phyloP scores from a whole-genome alignment of 2,113 vertebrate genomes.

The Agelaius tricolor region DNA sequence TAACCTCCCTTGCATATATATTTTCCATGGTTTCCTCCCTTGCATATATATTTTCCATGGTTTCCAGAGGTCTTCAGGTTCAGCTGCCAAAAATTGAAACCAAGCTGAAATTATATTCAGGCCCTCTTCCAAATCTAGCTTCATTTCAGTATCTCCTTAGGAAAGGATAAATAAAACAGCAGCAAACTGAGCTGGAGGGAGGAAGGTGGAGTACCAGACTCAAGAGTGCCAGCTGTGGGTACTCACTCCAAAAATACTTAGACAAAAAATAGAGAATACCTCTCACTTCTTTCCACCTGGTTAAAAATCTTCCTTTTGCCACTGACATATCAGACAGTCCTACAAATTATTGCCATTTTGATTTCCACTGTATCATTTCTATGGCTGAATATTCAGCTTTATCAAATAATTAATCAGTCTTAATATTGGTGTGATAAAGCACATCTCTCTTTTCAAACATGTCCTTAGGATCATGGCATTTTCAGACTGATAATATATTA shows the following conservation, averaged over 20 bases:
- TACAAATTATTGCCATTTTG: neutral
- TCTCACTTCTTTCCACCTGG: neutral
- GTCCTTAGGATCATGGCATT: neutral
- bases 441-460: neutral
- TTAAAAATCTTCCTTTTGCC: neutral
- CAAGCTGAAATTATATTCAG: neutral
- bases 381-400: neutral
- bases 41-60: neutral
- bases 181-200: neutral
- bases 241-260: neutral
- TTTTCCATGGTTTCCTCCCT: neutral
- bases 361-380: neutral
- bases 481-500: neutral
- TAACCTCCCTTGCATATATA: neutral
- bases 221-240: neutral
- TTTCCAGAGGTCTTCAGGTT: neutral
- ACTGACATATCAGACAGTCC: neutral
- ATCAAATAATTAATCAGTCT: neutral
- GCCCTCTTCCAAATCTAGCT: neutral
- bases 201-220: neutral
- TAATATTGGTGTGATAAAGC: neutral
- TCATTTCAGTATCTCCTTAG: neutral
- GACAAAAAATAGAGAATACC: neutral
- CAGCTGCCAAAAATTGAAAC: neutral
- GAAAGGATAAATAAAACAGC: neutral